A percentile compares a stretch with the other conserved stretches of the same genome.
These are phyloP conservation scores for Lutraria lutraria DNA, from an alignment of 2,888 invertebrate genomes.

Conservation along the genomic window DNA sequence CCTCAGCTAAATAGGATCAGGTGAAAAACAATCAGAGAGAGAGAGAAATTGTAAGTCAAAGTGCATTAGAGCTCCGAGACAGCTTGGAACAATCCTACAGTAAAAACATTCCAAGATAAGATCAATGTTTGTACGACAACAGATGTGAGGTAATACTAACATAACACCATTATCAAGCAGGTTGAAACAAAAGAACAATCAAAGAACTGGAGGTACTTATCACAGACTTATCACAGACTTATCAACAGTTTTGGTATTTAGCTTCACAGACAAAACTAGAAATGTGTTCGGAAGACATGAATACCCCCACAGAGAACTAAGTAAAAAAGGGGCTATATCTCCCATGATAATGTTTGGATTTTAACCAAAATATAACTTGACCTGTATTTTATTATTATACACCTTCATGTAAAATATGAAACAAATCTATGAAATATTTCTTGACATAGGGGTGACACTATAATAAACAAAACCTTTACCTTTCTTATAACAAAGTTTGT, in stretches of 20 bases:
- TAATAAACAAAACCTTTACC: no score
- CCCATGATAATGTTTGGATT: no score
- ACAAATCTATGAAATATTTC: no score
- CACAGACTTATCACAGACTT: not conserved
- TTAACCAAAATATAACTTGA: no score
- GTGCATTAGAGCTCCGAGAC: not conserved
- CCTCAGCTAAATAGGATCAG: not conserved
- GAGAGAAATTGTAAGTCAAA: not conserved
- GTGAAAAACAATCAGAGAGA: not conserved
- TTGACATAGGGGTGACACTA: no score
- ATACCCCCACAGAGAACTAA: no score
- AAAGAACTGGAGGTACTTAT: not conserved
- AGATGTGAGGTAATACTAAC: not conserved
- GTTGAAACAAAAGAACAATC: not conserved
- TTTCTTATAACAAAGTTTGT: no score
- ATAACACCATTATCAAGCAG: not conserved
- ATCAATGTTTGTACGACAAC: slow-evolving; percentile 1
- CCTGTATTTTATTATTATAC: no score
- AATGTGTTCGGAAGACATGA: no score
- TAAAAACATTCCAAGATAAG: not conserved
- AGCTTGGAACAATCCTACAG: slow-evolving; percentile 13
- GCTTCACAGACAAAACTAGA: no score
- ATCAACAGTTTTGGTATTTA: not conserved
- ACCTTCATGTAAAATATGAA: no score
- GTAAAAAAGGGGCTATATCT: no score